phyloP scores from a whole-genome alignment of 2,888 invertebrate genomes.

The Ephialtes manifestator region DNA sequence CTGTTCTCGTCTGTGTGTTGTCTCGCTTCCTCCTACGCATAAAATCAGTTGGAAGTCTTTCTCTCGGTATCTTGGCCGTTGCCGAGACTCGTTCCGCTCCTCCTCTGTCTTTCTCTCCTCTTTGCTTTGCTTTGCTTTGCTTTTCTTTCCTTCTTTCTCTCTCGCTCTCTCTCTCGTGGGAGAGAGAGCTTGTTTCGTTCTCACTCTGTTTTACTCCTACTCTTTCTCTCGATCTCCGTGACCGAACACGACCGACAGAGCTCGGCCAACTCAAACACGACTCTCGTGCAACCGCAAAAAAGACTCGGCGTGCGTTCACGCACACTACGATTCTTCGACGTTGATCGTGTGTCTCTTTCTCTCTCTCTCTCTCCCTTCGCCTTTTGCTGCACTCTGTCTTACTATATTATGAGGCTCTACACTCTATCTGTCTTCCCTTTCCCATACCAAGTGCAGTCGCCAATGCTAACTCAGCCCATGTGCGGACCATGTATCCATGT shows the following conservation, averaged over 20 bases:
- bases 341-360: constrained; percentile 5
- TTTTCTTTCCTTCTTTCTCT: neutral
- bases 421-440: constrained; percentile 16
- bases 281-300: constrained; percentile 75
- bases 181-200: constrained; percentile 51
- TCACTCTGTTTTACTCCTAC: constrained; percentile 40
- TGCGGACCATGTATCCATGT: constrained; percentile 40
- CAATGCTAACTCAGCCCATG: constrained; percentile 43
- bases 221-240: constrained; percentile 66
- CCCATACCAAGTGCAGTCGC: constrained; percentile 52
- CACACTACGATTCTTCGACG: constrained; percentile 42
- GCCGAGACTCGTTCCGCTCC: constrained; percentile 62
- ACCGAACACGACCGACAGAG: constrained; percentile 77
- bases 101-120: constrained; percentile 16
- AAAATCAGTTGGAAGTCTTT: constrained; percentile 50
- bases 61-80: constrained; percentile 58
- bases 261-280: constrained; percentile 79
- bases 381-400: constrained; percentile 2
- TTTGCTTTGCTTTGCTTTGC: constrained; percentile 27
- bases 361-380: constrained; percentile 9
- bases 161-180: constrained; percentile 43
- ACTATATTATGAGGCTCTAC: constrained; percentile 5
- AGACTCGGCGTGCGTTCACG: constrained; percentile 78
- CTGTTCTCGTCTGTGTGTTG: constrained; percentile 37
- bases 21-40: constrained; percentile 55